Percentiles rank a stretch among this genome's conserved stretches.
These are phyloP conservation scores for Lapara coniferarum DNA, from an alignment of 2,888 invertebrate species.

Conservation along the genomic window DNA sequence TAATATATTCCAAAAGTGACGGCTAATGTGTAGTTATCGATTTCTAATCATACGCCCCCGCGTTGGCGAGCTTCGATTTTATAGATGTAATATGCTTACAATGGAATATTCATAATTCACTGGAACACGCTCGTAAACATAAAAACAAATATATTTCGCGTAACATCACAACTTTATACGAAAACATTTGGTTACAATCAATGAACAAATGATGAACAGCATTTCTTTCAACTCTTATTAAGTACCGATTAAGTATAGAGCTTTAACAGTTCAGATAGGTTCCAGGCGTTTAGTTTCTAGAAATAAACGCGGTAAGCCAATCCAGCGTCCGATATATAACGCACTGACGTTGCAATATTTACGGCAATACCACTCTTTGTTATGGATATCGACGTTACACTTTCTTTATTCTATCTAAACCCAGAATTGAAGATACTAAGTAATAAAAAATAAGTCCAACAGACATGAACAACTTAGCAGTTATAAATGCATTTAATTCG, in stretches of 20 bases:
- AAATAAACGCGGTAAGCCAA: neutral
- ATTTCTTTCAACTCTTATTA: neutral
- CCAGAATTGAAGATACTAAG: neutral
- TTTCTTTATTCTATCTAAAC: neutral
- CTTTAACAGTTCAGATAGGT: neutral
- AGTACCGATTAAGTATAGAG: neutral
- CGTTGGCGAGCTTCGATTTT: conserved; percentile 34
- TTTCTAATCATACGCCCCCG: conserved; percentile 77
- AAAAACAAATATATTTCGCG: conserved; percentile 14
- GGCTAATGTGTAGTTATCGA: conserved; percentile 70
- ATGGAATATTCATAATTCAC: conserved; percentile 16
- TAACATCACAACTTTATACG: conserved; percentile 13
- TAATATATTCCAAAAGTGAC: conserved; percentile 66
- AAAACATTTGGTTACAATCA: conserved; percentile 5
- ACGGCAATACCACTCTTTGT: neutral
- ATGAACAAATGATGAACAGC: neutral
- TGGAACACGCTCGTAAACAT: conserved; percentile 7
- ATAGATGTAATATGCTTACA: conserved; percentile 12
- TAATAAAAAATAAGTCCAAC: neutral
- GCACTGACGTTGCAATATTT: neutral
- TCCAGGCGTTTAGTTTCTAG: neutral
- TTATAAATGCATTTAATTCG: conserved; percentile 1
- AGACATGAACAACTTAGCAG: neutral
- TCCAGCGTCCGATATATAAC: neutral
- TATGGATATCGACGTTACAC: neutral